Conservation (phyloP, 2,888 invertebrate genomes). For the Drosophila antonietae region DNA sequence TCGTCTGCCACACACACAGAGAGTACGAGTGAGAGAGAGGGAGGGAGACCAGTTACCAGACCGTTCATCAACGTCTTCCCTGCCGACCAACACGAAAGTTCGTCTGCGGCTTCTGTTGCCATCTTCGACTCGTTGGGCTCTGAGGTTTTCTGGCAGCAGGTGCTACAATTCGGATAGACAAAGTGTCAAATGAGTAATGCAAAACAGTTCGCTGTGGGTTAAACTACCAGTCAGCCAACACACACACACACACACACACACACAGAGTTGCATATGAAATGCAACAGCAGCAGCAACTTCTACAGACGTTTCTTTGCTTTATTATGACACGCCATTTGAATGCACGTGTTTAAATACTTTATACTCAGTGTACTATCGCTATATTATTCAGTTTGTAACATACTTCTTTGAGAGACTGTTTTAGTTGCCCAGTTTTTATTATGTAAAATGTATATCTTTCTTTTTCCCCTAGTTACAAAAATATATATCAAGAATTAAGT, state of each 20-base stretch:
- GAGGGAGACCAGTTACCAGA: slow-evolving; percentile 35
- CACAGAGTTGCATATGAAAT: slow-evolving; percentile 26
- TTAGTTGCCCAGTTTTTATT: no score
- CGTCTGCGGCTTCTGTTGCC: slow-evolving; percentile 36
- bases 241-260: background rate
- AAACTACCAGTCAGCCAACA: background rate
- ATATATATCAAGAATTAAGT: no score
- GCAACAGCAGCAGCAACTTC: slow-evolving; percentile 13
- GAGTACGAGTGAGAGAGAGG: background rate
- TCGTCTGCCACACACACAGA: slow-evolving; percentile 1
- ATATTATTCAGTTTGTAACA: background rate
- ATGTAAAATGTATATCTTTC: no score
- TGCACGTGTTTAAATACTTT: slow-evolving; percentile 12
- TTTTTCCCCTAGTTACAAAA: no score
- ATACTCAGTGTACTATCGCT: background rate
- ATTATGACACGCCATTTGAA: slow-evolving; percentile 65
- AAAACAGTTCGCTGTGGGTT: slow-evolving; percentile 45
- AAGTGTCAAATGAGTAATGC: slow-evolving; percentile 81
- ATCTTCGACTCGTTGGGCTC: slow-evolving; percentile 15
- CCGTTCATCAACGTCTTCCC: slow-evolving; percentile 75
- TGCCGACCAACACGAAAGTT: slow-evolving; percentile 37
- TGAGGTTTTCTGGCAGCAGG: slow-evolving; percentile 62
- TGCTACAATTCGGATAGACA: slow-evolving; percentile 62
- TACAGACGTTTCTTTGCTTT: slow-evolving; percentile 32
- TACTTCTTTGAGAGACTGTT: no score